Evolutionary conservation across 2,888 invertebrate species (phyloP).

Genomic region (Julus scandinavius): DNA sequence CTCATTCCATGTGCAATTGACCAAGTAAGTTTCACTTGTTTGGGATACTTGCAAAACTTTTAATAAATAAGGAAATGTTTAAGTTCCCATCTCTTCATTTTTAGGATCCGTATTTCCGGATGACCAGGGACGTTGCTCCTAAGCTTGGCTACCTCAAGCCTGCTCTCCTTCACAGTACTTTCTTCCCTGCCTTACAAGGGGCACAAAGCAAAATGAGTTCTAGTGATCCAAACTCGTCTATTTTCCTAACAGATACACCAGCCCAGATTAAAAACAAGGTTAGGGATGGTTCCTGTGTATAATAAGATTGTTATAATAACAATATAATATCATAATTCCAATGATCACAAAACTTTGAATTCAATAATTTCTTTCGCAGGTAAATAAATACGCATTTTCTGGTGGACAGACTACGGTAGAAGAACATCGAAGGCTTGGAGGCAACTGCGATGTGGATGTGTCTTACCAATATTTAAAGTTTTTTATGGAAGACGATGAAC

Average conservation of each 20-base stretch:
- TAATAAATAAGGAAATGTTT: no score
- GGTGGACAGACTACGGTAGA: slow-evolving; percentile 94
- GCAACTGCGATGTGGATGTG: slow-evolving; percentile 96
- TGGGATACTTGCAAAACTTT: slow-evolving; percentile 56
- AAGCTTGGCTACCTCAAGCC: slow-evolving; percentile 88
- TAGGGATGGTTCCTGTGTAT: slow-evolving; percentile 31
- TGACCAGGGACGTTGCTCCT: slow-evolving; percentile 98
- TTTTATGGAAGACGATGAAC: slow-evolving; percentile 93
- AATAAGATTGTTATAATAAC: no score
- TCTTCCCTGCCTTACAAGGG: slow-evolving; percentile 95
- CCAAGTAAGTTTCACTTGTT: slow-evolving; percentile 72
- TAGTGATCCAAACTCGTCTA: slow-evolving; percentile 91
- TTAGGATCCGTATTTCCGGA: slow-evolving; percentile 96
- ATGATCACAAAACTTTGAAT: no score
- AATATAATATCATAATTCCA: no score
- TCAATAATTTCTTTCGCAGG: slow-evolving; percentile 67
- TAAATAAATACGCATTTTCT: slow-evolving; percentile 96
- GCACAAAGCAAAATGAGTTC: slow-evolving; percentile 99
- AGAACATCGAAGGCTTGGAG: slow-evolving; percentile 89
- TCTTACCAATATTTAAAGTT: slow-evolving; percentile 94
- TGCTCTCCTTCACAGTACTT: slow-evolving; percentile 84
- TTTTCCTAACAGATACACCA: slow-evolving; percentile 93
- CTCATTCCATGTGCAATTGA: slow-evolving; percentile 99
- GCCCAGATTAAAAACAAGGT: slow-evolving; percentile 97
- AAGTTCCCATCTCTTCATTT: no score